Percentiles rank a stretch among this genome's conserved stretches.
Conservation (phyloP, 2,888 invertebrate species). For the Idaea straminata region DNA sequence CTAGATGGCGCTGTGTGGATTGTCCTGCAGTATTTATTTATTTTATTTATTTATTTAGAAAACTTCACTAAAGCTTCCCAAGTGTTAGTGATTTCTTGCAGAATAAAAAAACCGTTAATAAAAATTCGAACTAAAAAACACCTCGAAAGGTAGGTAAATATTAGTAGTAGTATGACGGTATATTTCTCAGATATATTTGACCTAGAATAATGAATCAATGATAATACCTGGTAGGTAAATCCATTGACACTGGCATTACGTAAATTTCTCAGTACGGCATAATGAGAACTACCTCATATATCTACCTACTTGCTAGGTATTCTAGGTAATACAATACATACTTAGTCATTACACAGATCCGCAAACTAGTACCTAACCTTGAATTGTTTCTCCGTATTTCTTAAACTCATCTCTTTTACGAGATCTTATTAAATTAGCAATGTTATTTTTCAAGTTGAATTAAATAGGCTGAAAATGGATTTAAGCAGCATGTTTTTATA, state of each 20-base stretch:
- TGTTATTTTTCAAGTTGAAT: neutral
- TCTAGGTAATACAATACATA: conserved; percentile 13
- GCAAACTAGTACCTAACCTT: conserved; percentile 14
- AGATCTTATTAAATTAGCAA: neutral
- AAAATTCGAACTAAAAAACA: no score
- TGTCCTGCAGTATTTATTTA: no score
- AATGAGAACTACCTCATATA: neutral
- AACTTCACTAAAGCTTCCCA: no score
- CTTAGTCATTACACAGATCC: conserved; percentile 9
- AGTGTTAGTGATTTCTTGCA: no score
- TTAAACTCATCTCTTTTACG: neutral
- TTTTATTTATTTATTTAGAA: no score
- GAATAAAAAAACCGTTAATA: no score
- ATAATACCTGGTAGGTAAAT: neutral
- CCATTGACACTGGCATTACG: neutral
- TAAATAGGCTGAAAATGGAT: no score
- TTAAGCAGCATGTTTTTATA: no score
- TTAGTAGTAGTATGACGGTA: neutral
- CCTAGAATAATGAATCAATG: conserved; percentile 11
- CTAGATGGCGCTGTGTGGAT: no score
- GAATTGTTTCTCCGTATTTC: conserved; percentile 6
- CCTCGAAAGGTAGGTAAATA: no score
- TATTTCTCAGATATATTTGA: neutral
- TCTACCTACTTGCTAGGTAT: conserved; percentile 2
- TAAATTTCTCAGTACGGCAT: neutral